Percentiles rank a stretch among this genome's conserved stretches.
Evolutionary conservation across 2,888 invertebrate genomes (phyloP).

Genomic region (Anoplius nigerrimus): DNA sequence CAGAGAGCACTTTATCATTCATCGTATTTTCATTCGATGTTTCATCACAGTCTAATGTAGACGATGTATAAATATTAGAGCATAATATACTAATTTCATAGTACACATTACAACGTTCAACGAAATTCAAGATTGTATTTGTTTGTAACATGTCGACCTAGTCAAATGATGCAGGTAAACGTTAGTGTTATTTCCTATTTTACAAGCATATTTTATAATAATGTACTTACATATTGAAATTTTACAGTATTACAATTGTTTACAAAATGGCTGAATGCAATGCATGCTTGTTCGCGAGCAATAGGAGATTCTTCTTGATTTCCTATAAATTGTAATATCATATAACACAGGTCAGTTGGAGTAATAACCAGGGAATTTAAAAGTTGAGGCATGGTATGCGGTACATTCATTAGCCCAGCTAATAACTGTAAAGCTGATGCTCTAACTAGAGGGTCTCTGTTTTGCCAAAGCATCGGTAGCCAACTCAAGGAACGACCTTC

Average conservation of each 20-base stretch:
- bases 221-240: constrained; percentile 65
- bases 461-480: constrained; percentile 75
- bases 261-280: constrained; percentile 76
- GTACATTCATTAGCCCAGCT: constrained; percentile 72
- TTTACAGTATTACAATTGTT: constrained; percentile 61
- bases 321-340: constrained; percentile 59
- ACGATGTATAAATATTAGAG: constrained; percentile 63
- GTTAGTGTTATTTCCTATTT: background rate
- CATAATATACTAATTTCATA: constrained; percentile 67
- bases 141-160: constrained; percentile 65
- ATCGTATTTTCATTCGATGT: constrained; percentile 38
- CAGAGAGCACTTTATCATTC: constrained; percentile 37
- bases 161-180: constrained; percentile 15
- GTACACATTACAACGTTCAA: constrained; percentile 66
- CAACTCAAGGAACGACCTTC: constrained; percentile 68
- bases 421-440: constrained; percentile 77
- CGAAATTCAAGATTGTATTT: constrained; percentile 61
- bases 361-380: constrained; percentile 62
- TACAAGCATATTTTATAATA: constrained; percentile 1
- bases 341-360: constrained; percentile 65
- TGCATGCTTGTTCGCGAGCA: constrained; percentile 78
- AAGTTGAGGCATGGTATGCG: constrained; percentile 65
- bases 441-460: constrained; percentile 77
- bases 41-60: constrained; percentile 60
- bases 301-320: constrained; percentile 77